Percentiles rank a stretch among this genome's conserved stretches.
Conservation (phyloP, 2,888 invertebrate genomes). For the Himalopsyche kuldschensis region DNA sequence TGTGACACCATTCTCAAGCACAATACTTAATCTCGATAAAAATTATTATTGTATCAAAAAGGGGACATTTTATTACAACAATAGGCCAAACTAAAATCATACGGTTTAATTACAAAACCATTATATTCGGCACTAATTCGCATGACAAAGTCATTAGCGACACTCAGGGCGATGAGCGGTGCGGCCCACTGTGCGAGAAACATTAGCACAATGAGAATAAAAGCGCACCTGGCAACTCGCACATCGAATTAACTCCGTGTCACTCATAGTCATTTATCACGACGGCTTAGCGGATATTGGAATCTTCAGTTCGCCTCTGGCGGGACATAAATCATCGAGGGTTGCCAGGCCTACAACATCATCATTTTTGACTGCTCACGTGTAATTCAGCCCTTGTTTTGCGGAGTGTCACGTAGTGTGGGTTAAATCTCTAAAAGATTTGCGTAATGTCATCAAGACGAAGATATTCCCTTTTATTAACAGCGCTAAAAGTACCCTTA, state of each 20-base stretch:
- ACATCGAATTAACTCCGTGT: conserved; percentile 29
- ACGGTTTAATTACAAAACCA: not conserved
- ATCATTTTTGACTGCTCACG: conserved; percentile 17
- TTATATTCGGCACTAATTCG: not conserved
- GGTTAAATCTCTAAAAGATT: not conserved
- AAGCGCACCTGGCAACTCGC: conserved; percentile 8
- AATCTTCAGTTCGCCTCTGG: conserved; percentile 27
- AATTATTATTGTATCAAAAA: too few relatives aligned
- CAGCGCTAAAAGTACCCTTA: not conserved
- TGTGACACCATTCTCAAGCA: too few relatives aligned
- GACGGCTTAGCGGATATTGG: conserved; percentile 36
- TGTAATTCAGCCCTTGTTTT: not conserved
- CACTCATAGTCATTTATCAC: conserved; percentile 34
- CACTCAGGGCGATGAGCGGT: not conserved
- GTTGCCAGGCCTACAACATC: conserved; percentile 5
- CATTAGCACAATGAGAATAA: conserved; percentile 22
- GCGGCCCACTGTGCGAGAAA: conserved; percentile 15
- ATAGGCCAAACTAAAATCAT: not conserved
- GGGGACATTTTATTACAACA: not conserved
- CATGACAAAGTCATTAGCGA: not conserved
- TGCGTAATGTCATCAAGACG: not conserved
- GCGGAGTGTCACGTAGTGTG: not conserved
- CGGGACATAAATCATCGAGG: conserved; percentile 33
- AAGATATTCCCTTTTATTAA: not conserved
- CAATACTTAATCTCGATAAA: too few relatives aligned